Conservation (phyloP, 2,888 invertebrate species). For the Lithophane ornitopus region DNA sequence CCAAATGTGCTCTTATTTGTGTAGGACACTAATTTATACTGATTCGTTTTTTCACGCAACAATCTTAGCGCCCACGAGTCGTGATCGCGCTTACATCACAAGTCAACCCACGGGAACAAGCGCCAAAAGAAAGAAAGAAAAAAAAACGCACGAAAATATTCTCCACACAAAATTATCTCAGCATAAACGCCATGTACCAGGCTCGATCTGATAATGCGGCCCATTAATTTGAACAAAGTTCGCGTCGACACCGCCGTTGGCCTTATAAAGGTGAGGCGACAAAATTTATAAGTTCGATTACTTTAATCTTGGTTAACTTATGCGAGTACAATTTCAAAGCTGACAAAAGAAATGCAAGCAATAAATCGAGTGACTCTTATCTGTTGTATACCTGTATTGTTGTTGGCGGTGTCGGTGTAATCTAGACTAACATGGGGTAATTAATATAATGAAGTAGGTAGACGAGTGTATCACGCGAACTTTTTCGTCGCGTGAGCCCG, state of each 20-base stretch:
- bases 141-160: conserved; percentile 75
- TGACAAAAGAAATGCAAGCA: conserved; percentile 91
- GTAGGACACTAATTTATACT: conserved; percentile 64
- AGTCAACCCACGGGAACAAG: conserved; percentile 73
- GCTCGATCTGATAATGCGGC: conserved; percentile 89
- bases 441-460: conserved; percentile 89
- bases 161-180: conserved; percentile 88
- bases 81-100: conserved; percentile 69
- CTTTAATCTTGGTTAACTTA: conserved; percentile 91
- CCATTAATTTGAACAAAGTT: conserved; percentile 91
- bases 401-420: conserved; percentile 83
- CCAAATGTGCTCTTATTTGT: conserved; percentile 56
- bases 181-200: conserved; percentile 90
- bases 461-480: conserved; percentile 83
- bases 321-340: conserved; percentile 91
- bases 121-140: conserved; percentile 80
- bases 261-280: conserved; percentile 90
- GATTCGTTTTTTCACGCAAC: conserved; percentile 61
- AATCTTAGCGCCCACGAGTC: conserved; percentile 72
- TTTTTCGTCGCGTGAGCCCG: conserved; percentile 82
- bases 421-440: conserved; percentile 87
- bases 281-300: conserved; percentile 91
- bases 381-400: conserved; percentile 88
- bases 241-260: conserved; percentile 89
- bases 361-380: conserved; percentile 88